Evolutionary conservation across 2,888 invertebrate genomes (phyloP).

Genomic region (Hirtodrosophila cameraria): DNA sequence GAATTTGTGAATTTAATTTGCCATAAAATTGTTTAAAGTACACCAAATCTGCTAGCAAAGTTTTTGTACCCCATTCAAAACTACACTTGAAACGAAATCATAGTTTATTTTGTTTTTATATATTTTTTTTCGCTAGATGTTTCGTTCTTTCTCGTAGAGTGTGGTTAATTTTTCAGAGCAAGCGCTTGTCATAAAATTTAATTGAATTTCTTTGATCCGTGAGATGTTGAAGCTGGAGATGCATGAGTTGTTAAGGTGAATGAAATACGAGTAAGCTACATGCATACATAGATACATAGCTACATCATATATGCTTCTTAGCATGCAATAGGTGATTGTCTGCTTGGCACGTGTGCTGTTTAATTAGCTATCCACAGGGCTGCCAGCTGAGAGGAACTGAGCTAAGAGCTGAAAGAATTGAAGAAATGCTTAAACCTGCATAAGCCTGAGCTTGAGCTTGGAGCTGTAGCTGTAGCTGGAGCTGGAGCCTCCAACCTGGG

Average conservation of each 20-base stretch:
- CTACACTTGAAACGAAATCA: background rate
- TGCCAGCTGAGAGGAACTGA: background rate
- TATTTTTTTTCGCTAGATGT: constrained; percentile 1
- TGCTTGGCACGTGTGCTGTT: constrained; percentile 41
- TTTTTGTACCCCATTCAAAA: background rate
- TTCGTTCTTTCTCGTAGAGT: background rate
- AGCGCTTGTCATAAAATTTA: constrained; percentile 41
- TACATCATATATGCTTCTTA: background rate
- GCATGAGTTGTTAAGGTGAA: constrained; percentile 3
- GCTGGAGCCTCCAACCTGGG: constrained; percentile 7
- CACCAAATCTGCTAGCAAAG: background rate
- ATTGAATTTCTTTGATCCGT: constrained; percentile 42
- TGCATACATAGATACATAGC: background rate
- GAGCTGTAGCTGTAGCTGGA: too few species aligned
- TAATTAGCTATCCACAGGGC: constrained; percentile 38
- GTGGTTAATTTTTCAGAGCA: background rate
- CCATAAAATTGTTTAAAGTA: too few species aligned
- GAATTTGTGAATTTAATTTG: background rate
- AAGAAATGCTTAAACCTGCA: constrained; percentile 12
- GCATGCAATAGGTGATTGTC: constrained; percentile 16
- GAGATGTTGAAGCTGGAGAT: constrained; percentile 7
- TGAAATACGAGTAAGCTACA: constrained; percentile 2
- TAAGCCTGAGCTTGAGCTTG: constrained; percentile 11
- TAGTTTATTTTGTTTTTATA: background rate
- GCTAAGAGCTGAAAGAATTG: background rate